Evolutionary conservation across 2,113 vertebrate species (phyloP), one percentile per base, ranked within the genome.

Genomic region (Vireo altiloquus): DNA sequence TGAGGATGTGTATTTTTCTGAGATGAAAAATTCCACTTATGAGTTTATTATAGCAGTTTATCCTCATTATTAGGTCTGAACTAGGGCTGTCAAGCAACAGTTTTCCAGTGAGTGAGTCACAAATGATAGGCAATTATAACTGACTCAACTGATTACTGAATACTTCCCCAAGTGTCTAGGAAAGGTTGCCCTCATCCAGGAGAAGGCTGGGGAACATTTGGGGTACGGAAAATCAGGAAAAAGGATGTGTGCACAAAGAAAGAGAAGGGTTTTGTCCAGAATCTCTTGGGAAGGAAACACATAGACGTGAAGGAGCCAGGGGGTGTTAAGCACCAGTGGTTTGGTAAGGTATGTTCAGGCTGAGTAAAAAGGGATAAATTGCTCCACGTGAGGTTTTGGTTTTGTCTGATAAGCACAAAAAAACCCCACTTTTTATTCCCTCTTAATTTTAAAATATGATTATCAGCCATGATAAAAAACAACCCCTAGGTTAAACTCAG

Each of bases 1-100:
- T n/a, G 57, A 89, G 28, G 37, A 86, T 49, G 79, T 22, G 47
- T 23, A 89, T 91, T 61, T 89, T 80, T 76, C 14, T 59, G 81
- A 84, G 44, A 65, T 46, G 40, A 75, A 57, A 75, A 79, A 87
- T 66, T 79, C 57, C 33, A 47, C 8, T 76, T 64, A 21, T 52
- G 46, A 82, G 85, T 89, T 94, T 80, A 85, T 92, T 82, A 65
- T 8, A 50, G 63, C 21, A 79, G 59, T 89, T 96, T 90, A 91
- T 91, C 44, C 27, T 57, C 53, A 23, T 66, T 63, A 92, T 56
- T 80, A 93, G 39, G 25, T 53, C 79, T 95, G 65, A 75, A 89
- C n/a, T 24, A 30, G 20, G 23, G 49, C 40, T 90, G 70, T 77
- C 71, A 94, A 85, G 37, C 37, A 90, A 72, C 46, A 61, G 88